These are phyloP conservation scores for Alauda arvensis DNA, from an alignment of 2,797 vertebrate species.

Conservation along the genomic window DNA sequence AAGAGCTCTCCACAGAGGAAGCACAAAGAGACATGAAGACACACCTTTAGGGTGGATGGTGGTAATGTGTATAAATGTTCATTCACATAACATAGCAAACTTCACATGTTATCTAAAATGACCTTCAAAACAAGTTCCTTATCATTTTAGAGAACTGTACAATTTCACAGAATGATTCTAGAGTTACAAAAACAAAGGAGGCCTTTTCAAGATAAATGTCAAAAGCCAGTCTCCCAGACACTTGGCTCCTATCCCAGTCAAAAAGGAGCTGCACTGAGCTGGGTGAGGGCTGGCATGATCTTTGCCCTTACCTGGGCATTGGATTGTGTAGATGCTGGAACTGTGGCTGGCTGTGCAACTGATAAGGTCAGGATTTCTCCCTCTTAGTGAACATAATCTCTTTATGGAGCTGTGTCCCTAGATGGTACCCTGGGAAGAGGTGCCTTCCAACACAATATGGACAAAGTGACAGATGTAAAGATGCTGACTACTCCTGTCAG, in stretches of 20 bases:
- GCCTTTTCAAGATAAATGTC: conserved; percentile 11
- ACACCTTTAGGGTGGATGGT: neutral
- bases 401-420: neutral
- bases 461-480: neutral
- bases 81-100: neutral
- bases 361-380: neutral
- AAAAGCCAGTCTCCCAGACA: neutral
- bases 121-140: neutral
- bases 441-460: neutral
- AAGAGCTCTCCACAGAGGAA: neutral
- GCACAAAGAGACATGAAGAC: neutral
- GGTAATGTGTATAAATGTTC: neutral
- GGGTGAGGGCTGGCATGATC: neutral
- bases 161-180: neutral
- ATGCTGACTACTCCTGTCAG: neutral
- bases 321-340: neutral
- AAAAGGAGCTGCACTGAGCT: accelerated
- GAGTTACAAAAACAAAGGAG: neutral
- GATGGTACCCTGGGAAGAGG: neutral
- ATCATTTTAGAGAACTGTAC: neutral
- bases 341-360: neutral
- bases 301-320: neutral
- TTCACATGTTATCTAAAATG: neutral
- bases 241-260: neutral
- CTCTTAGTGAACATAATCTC: neutral